phyloP scores from a whole-genome alignment of 92 coral and sea anemone species.

The Bergia puertoricense region DNA sequence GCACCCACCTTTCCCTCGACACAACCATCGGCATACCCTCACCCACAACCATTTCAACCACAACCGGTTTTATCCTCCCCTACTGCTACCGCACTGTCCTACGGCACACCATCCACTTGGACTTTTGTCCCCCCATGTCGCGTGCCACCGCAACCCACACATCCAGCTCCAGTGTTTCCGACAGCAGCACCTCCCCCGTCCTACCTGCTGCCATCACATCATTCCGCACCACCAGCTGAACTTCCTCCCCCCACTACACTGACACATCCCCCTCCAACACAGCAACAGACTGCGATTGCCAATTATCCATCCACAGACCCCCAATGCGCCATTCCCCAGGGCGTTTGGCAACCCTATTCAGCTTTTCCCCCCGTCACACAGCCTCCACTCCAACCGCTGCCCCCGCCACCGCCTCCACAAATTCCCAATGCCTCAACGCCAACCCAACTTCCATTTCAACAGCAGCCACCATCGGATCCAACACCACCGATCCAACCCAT shows the following conservation, averaged over 20 bases:
- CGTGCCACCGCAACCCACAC: background rate
- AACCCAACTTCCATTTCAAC: background rate
- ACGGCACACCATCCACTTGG: no score
- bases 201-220: background rate
- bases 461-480: slow-evolving; percentile 9
- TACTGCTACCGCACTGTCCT: no score
- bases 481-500: slow-evolving; percentile 4
- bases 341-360: background rate
- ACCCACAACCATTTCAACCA: no score
- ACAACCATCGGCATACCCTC: no score
- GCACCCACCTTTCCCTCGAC: background rate
- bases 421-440: background rate
- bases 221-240: background rate
- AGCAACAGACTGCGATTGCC: background rate
- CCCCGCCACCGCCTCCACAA: slow-evolving; percentile 18
- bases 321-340: background rate
- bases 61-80: no score
- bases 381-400: background rate
- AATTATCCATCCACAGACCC: background rate
- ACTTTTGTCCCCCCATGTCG: no score
- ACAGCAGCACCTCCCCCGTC: slow-evolving; percentile 6
- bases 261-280: background rate
- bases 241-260: background rate
- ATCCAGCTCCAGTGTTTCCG: slow-evolving; percentile 6
- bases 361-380: background rate